Percentiles rank a stretch among this genome's conserved stretches.
Evolutionary conservation across 2,888 invertebrate species (phyloP).

Genomic region (Fabriciana adippe): DNA sequence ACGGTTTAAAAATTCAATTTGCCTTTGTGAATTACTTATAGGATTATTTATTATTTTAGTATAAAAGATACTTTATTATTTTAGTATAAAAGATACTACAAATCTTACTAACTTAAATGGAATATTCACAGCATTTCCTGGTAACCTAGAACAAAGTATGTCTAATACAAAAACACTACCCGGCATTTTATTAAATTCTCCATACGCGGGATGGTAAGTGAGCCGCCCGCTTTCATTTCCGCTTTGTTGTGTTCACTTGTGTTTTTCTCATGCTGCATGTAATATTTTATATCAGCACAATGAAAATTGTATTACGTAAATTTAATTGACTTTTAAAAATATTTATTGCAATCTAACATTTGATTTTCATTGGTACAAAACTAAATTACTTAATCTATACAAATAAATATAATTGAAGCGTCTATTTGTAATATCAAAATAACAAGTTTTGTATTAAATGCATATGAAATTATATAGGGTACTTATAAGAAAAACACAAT

Average conservation of each 20-base stretch:
- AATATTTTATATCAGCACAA: conserved; percentile 3
- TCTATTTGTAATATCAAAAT: too few species aligned
- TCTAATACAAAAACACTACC: conserved; percentile 31
- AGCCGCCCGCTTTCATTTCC: conserved; percentile 32
- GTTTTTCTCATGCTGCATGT: conserved; percentile 16
- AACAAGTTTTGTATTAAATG: background rate
- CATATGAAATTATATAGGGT: background rate
- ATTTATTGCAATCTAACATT: too few species aligned
- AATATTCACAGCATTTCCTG: conserved; percentile 21
- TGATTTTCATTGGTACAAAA: too few species aligned
- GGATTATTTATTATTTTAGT: background rate
- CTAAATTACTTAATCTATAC: too few species aligned
- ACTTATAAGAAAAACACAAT: too few species aligned
- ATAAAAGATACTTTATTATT: background rate
- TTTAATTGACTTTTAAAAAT: background rate
- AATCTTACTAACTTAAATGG: background rate
- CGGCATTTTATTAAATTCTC: conserved; percentile 33
- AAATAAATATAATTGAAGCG: too few species aligned
- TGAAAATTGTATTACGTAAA: background rate
- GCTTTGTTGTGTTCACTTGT: conserved; percentile 28
- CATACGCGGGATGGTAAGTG: conserved; percentile 30
- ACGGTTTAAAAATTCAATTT: too few species aligned
- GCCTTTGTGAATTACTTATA: background rate
- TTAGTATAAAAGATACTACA: background rate
- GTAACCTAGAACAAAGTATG: conserved; percentile 21